Conservation (phyloP, 2,113 vertebrate species). For the Solea solea region DNA sequence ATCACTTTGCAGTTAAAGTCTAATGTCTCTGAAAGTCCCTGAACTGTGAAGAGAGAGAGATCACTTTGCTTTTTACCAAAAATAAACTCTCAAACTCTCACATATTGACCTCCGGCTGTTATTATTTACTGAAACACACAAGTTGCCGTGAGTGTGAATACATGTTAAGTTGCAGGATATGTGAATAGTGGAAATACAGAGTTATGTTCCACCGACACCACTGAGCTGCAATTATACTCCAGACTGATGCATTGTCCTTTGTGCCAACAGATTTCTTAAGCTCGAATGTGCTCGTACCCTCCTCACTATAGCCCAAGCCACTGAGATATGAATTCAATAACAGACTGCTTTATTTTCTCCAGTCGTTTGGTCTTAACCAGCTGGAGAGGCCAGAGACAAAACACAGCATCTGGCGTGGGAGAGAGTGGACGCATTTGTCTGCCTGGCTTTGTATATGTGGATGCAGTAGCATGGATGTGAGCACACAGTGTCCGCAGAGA, state of each 20-base stretch:
- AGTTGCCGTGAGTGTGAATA: slow-evolving; percentile 8
- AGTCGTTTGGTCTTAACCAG: slow-evolving; percentile 49
- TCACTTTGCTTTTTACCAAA: background rate
- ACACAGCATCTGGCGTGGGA: slow-evolving; percentile 58
- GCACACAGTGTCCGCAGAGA: slow-evolving; percentile 22
- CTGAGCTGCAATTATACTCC: slow-evolving; percentile 5
- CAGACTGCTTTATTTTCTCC: slow-evolving; percentile 47
- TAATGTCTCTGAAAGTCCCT: background rate
- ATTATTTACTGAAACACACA: slow-evolving; percentile 21
- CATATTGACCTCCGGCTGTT: slow-evolving; percentile 14
- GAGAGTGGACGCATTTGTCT: slow-evolving; percentile 25
- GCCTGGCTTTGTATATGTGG: slow-evolving; percentile 38
- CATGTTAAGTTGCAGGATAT: slow-evolving; percentile 15
- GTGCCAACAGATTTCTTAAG: slow-evolving; percentile 19
- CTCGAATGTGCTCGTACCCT: slow-evolving; percentile 19
- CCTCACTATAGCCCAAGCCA: slow-evolving; percentile 18
- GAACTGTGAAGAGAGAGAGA: slow-evolving; percentile 29
- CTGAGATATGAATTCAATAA: slow-evolving; percentile 42
- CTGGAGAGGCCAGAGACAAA: slow-evolving; percentile 55
- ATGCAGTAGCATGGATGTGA: slow-evolving; percentile 27
- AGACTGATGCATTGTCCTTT: slow-evolving; percentile 9
- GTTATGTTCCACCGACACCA: slow-evolving; percentile 5
- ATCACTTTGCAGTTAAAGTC: slow-evolving; percentile 3
- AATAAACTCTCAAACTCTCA: slow-evolving; percentile 27
- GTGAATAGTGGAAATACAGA: slow-evolving; percentile 10